Percentiles rank a stretch among this genome's conserved stretches.
phyloP scores from a whole-genome alignment of 2,888 invertebrate species.

The Cheilosia pagana region DNA sequence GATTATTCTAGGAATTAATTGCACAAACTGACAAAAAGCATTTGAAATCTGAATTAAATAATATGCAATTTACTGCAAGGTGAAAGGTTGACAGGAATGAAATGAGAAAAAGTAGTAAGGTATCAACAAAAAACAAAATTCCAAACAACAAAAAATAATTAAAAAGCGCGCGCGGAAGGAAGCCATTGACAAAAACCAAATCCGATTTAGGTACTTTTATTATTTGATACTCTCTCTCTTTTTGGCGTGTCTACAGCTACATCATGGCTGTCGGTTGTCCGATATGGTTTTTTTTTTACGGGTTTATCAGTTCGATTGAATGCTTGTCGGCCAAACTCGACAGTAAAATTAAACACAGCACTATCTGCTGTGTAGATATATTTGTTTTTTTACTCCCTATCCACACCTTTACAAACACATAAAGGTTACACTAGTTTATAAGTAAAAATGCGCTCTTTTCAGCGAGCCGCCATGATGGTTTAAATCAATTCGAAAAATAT shows the following conservation, averaged over 20 bases:
- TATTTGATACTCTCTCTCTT: neutral
- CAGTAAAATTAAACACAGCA: constrained; percentile 3
- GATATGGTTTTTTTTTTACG: constrained; percentile 8
- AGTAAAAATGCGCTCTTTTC: constrained; percentile 15
- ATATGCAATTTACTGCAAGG: neutral
- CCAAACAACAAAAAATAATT: neutral
- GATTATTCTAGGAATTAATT: neutral
- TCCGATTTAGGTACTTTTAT: constrained; percentile 19
- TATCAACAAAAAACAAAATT: neutral
- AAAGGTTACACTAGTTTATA: constrained; percentile 12
- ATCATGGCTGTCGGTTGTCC: constrained; percentile 4
- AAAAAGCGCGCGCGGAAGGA: constrained; percentile 46
- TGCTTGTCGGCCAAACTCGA: constrained; percentile 5
- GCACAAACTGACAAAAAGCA: neutral
- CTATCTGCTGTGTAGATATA: neutral
- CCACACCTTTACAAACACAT: constrained; percentile 5
- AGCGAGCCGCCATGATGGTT: constrained; percentile 38
- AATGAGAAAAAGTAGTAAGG: neutral
- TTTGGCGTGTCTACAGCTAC: constrained; percentile 6
- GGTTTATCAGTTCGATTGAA: constrained; percentile 23
- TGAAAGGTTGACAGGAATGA: constrained; percentile 7
- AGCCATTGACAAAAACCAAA: constrained; percentile 19
- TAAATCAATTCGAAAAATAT: constrained; percentile 48
- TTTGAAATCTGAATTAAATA: neutral
- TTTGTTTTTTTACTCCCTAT: neutral